phyloP scores from a whole-genome alignment of 2,113 vertebrate species.

The Planiliza haematocheilus region DNA sequence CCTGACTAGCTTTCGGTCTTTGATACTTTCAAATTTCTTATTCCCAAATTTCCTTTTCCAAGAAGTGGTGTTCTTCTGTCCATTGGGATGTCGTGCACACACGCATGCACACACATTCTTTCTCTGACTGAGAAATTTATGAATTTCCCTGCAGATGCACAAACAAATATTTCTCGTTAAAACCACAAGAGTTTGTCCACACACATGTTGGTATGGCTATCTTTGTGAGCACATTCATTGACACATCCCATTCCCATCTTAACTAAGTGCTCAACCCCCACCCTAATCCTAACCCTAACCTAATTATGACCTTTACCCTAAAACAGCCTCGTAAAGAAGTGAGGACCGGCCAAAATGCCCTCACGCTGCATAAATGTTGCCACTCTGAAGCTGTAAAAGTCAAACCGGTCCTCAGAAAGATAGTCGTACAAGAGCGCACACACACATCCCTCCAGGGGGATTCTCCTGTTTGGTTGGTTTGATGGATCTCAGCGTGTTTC shows the following conservation, averaged over 20 bases:
- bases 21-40: slow-evolving; percentile 36
- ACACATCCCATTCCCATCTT: no score
- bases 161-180: slow-evolving; percentile 34
- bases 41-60: slow-evolving; percentile 45
- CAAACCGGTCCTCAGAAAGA: no score
- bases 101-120: neutral
- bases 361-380: no score
- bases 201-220: no score
- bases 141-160: slow-evolving; percentile 8
- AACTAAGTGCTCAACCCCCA: no score
- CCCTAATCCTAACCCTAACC: no score
- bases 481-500: slow-evolving; percentile 51
- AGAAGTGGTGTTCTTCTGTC: slow-evolving; percentile 12
- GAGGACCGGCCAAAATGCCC: no score
- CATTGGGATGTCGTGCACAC: neutral
- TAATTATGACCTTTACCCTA: no score
- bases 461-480: slow-evolving; percentile 15
- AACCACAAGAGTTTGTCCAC: slow-evolving; percentile 24
- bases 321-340: no score
- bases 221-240: no score
- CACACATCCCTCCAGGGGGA: slow-evolving; percentile 17
- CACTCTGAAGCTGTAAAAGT: no score
- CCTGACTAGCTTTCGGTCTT: neutral
- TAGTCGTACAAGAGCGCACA: neutral
- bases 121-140: no score